Percentiles rank a stretch among this genome's conserved stretches.
These are phyloP conservation scores for Berghia stephanieae DNA, from an alignment of 1,140 invertebrate species.

Conservation along the genomic window DNA sequence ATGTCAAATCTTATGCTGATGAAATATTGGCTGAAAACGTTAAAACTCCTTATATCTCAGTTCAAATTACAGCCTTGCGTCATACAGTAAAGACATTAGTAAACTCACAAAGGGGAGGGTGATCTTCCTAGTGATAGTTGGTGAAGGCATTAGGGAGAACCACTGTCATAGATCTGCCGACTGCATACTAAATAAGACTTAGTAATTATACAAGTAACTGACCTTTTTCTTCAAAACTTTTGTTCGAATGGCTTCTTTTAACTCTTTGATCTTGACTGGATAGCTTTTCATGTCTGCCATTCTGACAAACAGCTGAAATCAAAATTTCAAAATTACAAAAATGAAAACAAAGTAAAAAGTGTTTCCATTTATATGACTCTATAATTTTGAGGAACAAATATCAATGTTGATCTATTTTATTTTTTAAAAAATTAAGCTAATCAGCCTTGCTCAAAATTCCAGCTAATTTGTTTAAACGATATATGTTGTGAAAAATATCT, in stretches of 20 bases:
- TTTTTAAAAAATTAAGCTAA: constrained; percentile 32
- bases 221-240: constrained; percentile 42
- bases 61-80: too few species aligned
- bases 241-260: constrained; percentile 43
- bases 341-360: not conserved
- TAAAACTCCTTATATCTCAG: too few species aligned
- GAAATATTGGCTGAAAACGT: not conserved
- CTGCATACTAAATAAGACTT: too few species aligned
- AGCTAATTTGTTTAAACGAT: not conserved
- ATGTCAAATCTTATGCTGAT: not conserved
- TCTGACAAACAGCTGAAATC: constrained; percentile 60
- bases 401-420: not conserved
- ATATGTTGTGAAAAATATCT: too few species aligned
- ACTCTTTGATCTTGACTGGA: constrained; percentile 52
- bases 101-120: too few species aligned
- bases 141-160: too few species aligned
- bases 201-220: not conserved
- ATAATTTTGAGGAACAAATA: not conserved
- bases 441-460: too few species aligned
- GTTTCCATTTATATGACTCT: not conserved
- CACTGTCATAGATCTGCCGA: too few species aligned
- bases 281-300: constrained; percentile 55
- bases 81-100: too few species aligned
- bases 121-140: too few species aligned
- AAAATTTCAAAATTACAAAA: constrained; percentile 2